Base-by-base conservation (phyloP, 2,113 vertebrate genomes). In the Cebidichthys violaceus region DNA sequence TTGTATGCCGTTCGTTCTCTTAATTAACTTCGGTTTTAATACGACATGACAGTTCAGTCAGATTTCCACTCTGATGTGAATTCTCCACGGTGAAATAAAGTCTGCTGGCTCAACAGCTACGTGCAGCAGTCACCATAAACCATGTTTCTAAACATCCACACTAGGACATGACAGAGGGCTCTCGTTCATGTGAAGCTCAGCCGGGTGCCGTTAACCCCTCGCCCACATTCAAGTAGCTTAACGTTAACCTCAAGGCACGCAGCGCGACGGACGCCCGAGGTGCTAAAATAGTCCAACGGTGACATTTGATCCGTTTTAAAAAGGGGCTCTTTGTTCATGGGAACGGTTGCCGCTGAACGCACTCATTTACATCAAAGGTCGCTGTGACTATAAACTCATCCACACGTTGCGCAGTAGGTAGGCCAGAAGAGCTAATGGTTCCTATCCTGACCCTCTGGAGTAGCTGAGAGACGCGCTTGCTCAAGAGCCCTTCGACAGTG, bases 21-120 rank as follows among this genome's bases (percentile, higher is more conserved):
- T 85, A 74, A 85, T 87, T 89, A 83, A 61, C 70, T 69, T 79
- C 17, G 45, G 75, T 20, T 82, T 66, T 59, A 70, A 73, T 60
- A 2, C 50, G 9, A 66, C 31, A 55, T 35, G 80, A 85, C 79
- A 76, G 39, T 39, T 60, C 17, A 76, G 90, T 78, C 61, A 78
- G 69, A 81, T 79, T 72, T 60, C 31, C 62, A 1, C 47, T 59
- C 29, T 55, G 55, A 70, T 33, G 62, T 17, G 45, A 73, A 62
- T 45, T 79, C 77, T 74, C 76, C 4, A 24, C 14, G 76, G 76
- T 47, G 54, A 24, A 65, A 45, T 55, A 17, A 81, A 84, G 70
- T 76, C 41, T 64, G 67, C 70, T 70, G 13, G 47, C 68, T 84
- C 77, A 50, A 77, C 54, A 54, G 35, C 18, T 17, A 20, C 47